Conservation (phyloP, 2,797 vertebrate genomes). For the Cercopithecus mitis region DNA sequence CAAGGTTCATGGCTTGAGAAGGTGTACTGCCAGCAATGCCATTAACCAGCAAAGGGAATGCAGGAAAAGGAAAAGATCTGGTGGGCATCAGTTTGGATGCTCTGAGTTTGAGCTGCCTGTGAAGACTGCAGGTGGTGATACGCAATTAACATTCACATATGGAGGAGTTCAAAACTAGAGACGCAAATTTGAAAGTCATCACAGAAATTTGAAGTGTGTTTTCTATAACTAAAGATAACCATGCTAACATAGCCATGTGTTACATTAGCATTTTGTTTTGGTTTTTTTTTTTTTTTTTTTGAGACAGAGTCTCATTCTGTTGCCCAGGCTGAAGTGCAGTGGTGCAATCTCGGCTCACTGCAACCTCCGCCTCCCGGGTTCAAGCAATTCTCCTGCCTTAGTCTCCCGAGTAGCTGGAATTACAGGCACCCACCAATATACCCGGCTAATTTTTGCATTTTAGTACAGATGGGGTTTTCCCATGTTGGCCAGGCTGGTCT, state of each 20-base stretch:
- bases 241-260: too few species aligned
- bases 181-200: background rate
- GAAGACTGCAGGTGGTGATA: background rate
- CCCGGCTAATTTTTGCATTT: too few species aligned
- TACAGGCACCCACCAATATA: too few species aligned
- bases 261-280: background rate
- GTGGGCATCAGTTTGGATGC: background rate
- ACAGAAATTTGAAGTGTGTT: background rate
- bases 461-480: too few species aligned
- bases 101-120: background rate
- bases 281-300: too few species aligned
- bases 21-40: background rate
- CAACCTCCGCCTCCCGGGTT: too few species aligned
- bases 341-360: too few species aligned
- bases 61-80: background rate
- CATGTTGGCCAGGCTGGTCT: too few species aligned
- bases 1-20: background rate
- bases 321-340: too few species aligned
- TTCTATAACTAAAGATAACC: conserved; percentile 15
- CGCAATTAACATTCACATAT: background rate
- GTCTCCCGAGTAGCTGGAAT: too few species aligned
- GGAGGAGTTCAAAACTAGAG: background rate
- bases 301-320: too few species aligned
- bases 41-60: background rate
- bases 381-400: too few species aligned